Percentiles rank a stretch among this genome's conserved stretches.
These are phyloP conservation scores for Macrobrachium nipponense DNA, from an alignment of 1,140 invertebrate genomes.

Conservation along the genomic window DNA sequence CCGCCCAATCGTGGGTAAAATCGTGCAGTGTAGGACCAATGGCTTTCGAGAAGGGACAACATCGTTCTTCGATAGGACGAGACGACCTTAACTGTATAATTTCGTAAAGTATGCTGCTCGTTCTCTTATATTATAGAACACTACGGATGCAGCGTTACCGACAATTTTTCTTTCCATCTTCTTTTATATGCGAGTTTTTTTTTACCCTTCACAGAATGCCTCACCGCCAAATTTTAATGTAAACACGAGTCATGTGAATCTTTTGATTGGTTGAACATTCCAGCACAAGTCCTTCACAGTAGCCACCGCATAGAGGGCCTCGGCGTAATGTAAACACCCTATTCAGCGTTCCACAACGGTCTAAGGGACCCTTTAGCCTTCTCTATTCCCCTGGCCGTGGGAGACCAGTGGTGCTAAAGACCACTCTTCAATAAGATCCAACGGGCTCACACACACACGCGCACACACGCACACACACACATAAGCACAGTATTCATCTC, in stretches of 20 bases:
- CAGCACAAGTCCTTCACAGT: constrained; percentile 54
- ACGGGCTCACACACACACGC: no score
- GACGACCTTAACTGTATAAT: neutral
- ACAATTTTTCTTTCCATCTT: no score
- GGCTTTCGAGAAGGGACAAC: neutral
- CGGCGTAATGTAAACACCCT: constrained; percentile 53
- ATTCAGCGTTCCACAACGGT: constrained; percentile 51
- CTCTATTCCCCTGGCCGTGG: constrained; percentile 27
- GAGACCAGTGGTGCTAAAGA: constrained; percentile 34
- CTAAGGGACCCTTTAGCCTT: constrained; percentile 15
- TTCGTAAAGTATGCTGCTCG: no score
- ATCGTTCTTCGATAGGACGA: neutral
- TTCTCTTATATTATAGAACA: no score
- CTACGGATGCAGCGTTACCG: no score
- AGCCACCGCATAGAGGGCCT: constrained; percentile 37
- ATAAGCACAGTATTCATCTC: no score
- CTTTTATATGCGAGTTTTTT: neutral
- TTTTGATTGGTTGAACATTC: constrained; percentile 56
- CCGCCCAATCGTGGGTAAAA: constrained; percentile 9
- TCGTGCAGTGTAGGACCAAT: neutral
- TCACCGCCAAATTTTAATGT: constrained; percentile 49
- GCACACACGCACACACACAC: no score
- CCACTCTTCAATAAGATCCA: neutral
- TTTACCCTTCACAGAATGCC: constrained; percentile 16
- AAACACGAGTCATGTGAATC: constrained; percentile 56